Conservation (phyloP, 2,797 vertebrate genomes). For the Gobio occitaniae region DNA sequence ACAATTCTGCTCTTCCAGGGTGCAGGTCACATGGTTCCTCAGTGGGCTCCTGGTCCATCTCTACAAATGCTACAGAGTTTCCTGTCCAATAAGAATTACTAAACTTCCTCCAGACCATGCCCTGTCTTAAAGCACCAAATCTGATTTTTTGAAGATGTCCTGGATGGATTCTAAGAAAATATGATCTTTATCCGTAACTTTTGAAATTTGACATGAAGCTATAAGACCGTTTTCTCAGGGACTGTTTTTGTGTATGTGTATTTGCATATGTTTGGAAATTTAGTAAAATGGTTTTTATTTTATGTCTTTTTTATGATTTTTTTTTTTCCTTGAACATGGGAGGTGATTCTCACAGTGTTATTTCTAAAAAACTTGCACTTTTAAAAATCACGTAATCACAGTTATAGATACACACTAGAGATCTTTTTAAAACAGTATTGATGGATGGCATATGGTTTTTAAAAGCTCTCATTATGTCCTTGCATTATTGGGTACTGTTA, state of each 20-base stretch:
- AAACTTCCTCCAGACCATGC: slow-evolving; percentile 48
- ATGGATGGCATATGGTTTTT: not conserved
- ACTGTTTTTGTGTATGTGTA: not conserved
- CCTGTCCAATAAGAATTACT: slow-evolving; percentile 72
- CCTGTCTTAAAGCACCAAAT: not conserved
- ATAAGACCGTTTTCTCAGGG: slow-evolving; percentile 6
- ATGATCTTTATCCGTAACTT: not conserved
- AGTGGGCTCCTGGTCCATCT: slow-evolving; percentile 82
- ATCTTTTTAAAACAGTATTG: not conserved
- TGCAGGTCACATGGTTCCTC: slow-evolving; percentile 85
- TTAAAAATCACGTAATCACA: not conserved
- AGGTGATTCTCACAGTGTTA: not conserved
- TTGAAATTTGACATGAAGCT: not conserved
- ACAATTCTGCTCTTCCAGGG: slow-evolving; percentile 71
- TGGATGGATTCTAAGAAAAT: not conserved
- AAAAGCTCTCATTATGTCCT: too few relatives aligned
- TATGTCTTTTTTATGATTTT: not conserved
- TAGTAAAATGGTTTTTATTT: not conserved
- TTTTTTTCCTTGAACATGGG: not conserved
- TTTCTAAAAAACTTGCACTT: not conserved
- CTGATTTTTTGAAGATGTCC: not conserved
- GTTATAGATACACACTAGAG: not conserved
- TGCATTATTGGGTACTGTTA: not conserved
- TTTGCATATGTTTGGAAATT: slow-evolving; percentile 5
- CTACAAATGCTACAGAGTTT: slow-evolving; percentile 81